Evolutionary conservation across 2,113 vertebrate species (phyloP).

Genomic region (Rhombomys opimus): DNA sequence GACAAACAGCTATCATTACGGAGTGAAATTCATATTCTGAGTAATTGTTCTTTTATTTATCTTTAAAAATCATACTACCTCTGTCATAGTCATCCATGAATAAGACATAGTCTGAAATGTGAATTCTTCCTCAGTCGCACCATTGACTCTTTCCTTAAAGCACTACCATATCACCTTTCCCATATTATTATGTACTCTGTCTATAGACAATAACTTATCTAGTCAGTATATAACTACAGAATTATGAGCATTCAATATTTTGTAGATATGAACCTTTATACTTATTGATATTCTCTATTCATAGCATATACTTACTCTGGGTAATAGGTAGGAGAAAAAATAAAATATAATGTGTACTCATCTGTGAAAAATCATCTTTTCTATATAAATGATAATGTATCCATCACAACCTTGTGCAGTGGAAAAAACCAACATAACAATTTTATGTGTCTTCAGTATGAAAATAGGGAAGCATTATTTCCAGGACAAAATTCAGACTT

Average conservation of each 20-base stretch:
- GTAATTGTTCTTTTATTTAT: background rate
- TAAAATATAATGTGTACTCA: slow-evolving; percentile 48
- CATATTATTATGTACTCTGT: background rate
- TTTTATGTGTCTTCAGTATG: background rate
- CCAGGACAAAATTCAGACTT: slow-evolving; percentile 15
- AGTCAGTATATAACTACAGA: background rate
- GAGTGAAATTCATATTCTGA: background rate
- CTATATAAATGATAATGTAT: slow-evolving; percentile 60
- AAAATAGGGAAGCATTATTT: slow-evolving; percentile 44
- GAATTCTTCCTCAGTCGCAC: background rate
- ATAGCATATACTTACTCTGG: background rate
- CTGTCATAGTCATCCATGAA: background rate
- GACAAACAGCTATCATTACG: background rate
- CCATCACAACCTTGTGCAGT: background rate
- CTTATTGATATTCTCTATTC: background rate
- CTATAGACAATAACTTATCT: background rate
- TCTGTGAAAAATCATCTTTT: slow-evolving; percentile 30
- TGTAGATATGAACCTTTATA: background rate
- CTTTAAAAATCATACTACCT: background rate
- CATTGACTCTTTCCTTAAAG: background rate
- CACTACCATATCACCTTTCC: background rate
- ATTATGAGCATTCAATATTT: background rate
- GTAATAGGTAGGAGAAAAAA: background rate
- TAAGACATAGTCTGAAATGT: background rate
- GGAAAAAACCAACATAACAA: background rate